Evolutionary conservation across 2,797 vertebrate species (phyloP).

Genomic region (Lepus townsendii): DNA sequence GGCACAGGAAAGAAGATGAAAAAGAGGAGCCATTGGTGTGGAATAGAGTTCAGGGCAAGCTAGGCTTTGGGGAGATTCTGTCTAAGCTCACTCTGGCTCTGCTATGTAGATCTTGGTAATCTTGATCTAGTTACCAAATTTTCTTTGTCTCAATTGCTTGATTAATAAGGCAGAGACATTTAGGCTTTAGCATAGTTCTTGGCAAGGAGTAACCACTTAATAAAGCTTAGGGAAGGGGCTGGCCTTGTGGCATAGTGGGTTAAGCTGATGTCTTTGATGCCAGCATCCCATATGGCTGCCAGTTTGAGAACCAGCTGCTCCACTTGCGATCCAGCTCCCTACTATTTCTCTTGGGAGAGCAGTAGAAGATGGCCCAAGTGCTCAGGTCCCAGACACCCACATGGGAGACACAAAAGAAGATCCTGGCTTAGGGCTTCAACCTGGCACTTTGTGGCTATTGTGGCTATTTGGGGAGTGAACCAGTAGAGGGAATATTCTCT

Average conservation of each 20-base stretch:
- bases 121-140: background rate
- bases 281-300: no score
- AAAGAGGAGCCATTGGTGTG: background rate
- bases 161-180: constrained; percentile 13
- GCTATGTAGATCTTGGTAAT: background rate
- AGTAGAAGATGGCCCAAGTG: no score
- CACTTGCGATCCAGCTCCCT: no score
- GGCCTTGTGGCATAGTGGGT: background rate
- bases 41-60: background rate
- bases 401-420: no score
- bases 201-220: background rate
- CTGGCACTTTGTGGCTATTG: no score
- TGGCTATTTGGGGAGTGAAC: no score
- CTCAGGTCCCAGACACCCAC: no score
- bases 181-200: background rate
- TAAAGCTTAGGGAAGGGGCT: background rate
- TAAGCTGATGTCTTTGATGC: no score
- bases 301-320: no score
- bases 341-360: no score
- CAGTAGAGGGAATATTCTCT: no score
- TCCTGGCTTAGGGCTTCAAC: no score
- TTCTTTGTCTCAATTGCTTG: constrained; percentile 41
- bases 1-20: background rate
- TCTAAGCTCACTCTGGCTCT: background rate
- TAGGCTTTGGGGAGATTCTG: background rate